Evolutionary conservation across 2,888 invertebrate genomes (phyloP).

Genomic region (Altica lythri): DNA sequence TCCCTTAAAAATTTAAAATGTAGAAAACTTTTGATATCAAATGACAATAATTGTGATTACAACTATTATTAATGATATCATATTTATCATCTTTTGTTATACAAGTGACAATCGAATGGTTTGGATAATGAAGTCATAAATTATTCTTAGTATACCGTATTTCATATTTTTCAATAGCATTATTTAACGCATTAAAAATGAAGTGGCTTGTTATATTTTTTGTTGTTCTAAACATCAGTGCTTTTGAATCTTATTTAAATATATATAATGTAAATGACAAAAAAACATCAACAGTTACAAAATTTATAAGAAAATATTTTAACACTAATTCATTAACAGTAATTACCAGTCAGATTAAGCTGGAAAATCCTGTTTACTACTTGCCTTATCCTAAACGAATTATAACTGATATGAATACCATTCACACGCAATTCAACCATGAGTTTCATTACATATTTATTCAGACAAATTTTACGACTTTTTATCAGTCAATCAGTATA

Average conservation of each 20-base stretch:
- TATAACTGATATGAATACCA: background rate
- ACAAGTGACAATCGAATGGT: too few species aligned
- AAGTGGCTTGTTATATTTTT: background rate
- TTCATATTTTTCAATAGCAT: too few species aligned
- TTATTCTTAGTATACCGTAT: too few species aligned
- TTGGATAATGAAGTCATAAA: too few species aligned
- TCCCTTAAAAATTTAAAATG: too few species aligned
- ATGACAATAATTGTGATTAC: too few species aligned
- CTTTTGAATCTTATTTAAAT: background rate
- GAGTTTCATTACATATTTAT: background rate
- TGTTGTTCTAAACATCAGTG: background rate
- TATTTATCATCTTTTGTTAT: too few species aligned
- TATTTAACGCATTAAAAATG: too few species aligned
- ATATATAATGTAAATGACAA: background rate
- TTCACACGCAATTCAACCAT: background rate
- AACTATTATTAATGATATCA: too few species aligned
- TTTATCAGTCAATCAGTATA: background rate
- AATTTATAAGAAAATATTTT: background rate
- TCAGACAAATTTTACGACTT: background rate
- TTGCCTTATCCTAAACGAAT: background rate
- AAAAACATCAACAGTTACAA: background rate
- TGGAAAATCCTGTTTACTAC: background rate
- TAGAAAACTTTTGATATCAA: too few species aligned
- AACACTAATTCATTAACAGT: background rate
- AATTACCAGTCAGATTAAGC: background rate